These are phyloP conservation scores for Blastomussa wellsi DNA, from an alignment of 92 coral and sea anemone genomes.

Conservation along the genomic window DNA sequence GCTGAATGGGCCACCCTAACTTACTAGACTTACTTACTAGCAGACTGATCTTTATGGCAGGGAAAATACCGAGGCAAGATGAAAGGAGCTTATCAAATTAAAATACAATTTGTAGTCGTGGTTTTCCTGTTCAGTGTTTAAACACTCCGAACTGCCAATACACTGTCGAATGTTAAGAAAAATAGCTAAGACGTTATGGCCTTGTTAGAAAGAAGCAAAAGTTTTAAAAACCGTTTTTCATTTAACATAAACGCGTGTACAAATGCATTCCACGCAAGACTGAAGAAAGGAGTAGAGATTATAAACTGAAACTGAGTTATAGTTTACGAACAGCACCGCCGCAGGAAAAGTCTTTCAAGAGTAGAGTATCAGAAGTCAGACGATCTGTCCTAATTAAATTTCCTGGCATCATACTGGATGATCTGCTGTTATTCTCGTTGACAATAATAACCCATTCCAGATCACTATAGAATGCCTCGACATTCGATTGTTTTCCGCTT, in stretches of 20 bases:
- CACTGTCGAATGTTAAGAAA: neutral
- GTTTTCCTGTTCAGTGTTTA: too few relatives aligned
- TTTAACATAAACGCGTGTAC: neutral
- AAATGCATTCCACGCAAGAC: neutral
- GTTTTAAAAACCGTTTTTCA: neutral
- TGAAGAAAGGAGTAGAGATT: neutral
- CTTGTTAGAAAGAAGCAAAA: neutral
- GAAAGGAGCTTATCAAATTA: too few relatives aligned
- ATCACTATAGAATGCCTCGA: neutral
- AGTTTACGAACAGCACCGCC: neutral
- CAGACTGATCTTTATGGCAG: too few relatives aligned
- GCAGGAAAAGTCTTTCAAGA: constrained; percentile 16
- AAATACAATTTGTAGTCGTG: too few relatives aligned
- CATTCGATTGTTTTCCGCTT: neutral
- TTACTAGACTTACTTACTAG: too few relatives aligned
- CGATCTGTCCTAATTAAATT: constrained; percentile 36
- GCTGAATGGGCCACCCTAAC: too few relatives aligned
- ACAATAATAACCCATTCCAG: constrained; percentile 35
- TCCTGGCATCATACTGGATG: constrained; percentile 41
- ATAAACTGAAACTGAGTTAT: neutral
- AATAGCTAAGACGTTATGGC: neutral
- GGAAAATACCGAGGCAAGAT: too few relatives aligned
- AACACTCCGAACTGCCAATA: neutral
- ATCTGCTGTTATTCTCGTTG: constrained; percentile 36
- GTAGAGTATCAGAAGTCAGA: neutral